Base-by-base conservation (phyloP, 1,140 invertebrate species). In the Panagrolaimus sp. region DNA sequence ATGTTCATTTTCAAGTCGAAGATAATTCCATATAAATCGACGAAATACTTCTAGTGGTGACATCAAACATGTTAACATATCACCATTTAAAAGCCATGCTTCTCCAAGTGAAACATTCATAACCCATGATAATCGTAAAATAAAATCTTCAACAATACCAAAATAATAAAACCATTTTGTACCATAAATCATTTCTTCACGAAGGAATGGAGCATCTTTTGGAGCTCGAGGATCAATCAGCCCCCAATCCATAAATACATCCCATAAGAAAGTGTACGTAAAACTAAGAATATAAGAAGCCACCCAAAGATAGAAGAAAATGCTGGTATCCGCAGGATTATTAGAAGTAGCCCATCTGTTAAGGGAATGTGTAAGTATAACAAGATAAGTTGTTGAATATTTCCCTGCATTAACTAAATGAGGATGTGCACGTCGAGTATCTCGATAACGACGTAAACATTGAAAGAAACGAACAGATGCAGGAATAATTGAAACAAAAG, bases 11-110 rank as follows among this genome's bases (percentile, higher is more conserved):
- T 99, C 96, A 72, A 99, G 84, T 0, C 96, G 94, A 86, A 98
- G 98, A 84, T 95, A 99, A 85, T 99, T 99, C 96, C 96, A 99
- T 45, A 99, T 89, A 86, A 99, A 99, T 76, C 78, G 87, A 91
- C 93, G 89, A 83, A 96, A 92, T 9, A 98, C 92, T 88, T 99
- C 96, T 0, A 97, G 84, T 4, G 92, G 90, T 1, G 93, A 91
- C 9, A 94, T 85, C 68, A 97, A 87, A 3, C 92, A 92, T 2
- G 89, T 88, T 88, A 98, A 90, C 11, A 93, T 87, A 81, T 98
- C 93, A 4, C 86, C 85, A 72, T 90, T 88, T 25, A 93, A 86
- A 51, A 89, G 87, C 42, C 88, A 88, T 76, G 91, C 90, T 84
- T 97, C 91, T 0, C 89, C 91, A 9, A 98, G 83, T 67, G 91